A percentile compares a stretch with the other conserved stretches of the same genome.
Conservation (phyloP, 2,888 invertebrate genomes). For the Ceriagrion tenellum region DNA sequence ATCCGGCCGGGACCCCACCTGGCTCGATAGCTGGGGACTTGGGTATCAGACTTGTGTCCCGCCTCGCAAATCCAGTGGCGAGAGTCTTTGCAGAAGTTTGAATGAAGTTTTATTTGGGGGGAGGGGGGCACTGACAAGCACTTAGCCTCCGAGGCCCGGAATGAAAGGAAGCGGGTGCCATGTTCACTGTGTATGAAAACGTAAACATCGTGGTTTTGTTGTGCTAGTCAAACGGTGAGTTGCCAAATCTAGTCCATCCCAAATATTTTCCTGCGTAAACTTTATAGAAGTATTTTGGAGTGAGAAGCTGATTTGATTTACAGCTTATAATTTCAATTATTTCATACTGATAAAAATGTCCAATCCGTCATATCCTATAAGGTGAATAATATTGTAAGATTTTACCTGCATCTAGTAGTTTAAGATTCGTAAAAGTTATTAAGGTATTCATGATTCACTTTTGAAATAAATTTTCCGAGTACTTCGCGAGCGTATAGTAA, state of each 20-base stretch:
- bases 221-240: conserved; percentile 31
- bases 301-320: not conserved
- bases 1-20: not conserved
- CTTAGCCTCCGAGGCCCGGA: not conserved
- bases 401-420: not conserved
- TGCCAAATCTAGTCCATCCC: conserved; percentile 32
- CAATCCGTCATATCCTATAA: not conserved
- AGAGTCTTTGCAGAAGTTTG: not conserved
- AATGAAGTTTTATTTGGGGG: not conserved
- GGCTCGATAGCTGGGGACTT: not conserved
- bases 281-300: not conserved
- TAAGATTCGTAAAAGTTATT: not conserved
- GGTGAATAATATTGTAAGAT: not conserved
- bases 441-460: not conserved
- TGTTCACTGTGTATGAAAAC: not conserved
- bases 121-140: not conserved
- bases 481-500: not conserved
- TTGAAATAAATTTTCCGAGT: not conserved
- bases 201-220: not conserved
- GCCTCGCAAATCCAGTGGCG: not conserved
- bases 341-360: not conserved
- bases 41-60: not conserved
- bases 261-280: not conserved
- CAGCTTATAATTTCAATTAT: not conserved
- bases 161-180: not conserved